Percentiles rank a stretch among this genome's conserved stretches.
Conservation (phyloP, 2,113 vertebrate genomes). For the Myrmecophaga tridactyla region DNA sequence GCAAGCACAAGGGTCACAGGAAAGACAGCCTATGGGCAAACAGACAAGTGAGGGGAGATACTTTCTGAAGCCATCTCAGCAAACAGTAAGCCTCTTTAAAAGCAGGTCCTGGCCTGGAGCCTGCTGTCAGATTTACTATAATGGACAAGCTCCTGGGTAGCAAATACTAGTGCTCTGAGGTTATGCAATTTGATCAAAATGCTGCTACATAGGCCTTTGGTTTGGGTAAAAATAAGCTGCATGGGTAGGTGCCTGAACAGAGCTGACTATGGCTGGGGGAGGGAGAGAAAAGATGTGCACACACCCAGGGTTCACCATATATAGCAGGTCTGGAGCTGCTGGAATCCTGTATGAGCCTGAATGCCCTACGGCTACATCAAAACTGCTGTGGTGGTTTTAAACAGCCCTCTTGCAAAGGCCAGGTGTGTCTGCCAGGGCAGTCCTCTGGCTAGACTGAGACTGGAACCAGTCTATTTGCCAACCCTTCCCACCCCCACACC, state of each 20-base stretch:
- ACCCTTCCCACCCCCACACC: not conserved
- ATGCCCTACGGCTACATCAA: conserved; percentile 28
- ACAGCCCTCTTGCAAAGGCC: conserved; percentile 5
- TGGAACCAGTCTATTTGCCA: not conserved
- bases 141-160: conserved; percentile 29
- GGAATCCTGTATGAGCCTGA: not conserved
- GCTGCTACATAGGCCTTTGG: not conserved
- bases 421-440: not conserved
- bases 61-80: conserved; percentile 57
- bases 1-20: not conserved
- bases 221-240: not conserved
- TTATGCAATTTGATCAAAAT: conserved; percentile 44
- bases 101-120: not conserved
- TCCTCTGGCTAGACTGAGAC: not conserved
- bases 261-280: not conserved
- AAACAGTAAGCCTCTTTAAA: conserved; percentile 33
- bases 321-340: conserved; percentile 44
- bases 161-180: not conserved
- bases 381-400: conserved; percentile 2
- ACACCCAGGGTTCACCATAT: conserved; percentile 40
- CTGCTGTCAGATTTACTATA: conserved; percentile 37
- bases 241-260: not conserved
- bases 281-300: not conserved
- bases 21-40: conserved; percentile 30
- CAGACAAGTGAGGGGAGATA: conserved; percentile 41